Base-by-base conservation (phyloP, 2,888 invertebrate genomes). In the Sipunculus nudus region DNA sequence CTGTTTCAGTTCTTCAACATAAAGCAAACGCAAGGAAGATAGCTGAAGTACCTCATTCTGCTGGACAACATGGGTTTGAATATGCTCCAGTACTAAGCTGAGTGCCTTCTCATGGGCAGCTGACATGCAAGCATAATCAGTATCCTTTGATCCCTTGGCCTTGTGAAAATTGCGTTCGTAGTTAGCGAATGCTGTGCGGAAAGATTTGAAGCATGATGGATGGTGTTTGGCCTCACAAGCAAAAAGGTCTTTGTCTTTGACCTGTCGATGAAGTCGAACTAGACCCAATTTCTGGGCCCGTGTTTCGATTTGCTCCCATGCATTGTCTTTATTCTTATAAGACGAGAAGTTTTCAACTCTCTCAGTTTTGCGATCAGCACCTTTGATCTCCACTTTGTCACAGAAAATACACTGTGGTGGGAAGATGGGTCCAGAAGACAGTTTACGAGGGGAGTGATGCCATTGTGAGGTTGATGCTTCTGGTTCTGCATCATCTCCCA, bases 221-320 rank as follows among this genome's bases (percentile, higher is more conserved):
- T 43, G 43, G 43, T 43, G 43, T 43, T 43, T 43, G 16, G 43
- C 43, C 19, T 43, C 43, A 19, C 10, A 13, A 43, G 43, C 43
- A 19, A 43, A 43, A 21, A 43, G 13, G 21, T 43, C 43, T 43
- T 43, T 16, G 43, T 43, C 19, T 43, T 43, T 10, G 8, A 43
- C 43, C 43, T 8, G 43, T 19, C 21, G 10, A 43, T 43, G 43
- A 43, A 43, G 43, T 19, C 19, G 43, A 10, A 16, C 16, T 19
- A 43, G 13, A 43, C 43, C 43, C 43, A 43, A 16, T 43, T 43
- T 43, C 21, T 43, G 16, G 8, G 43, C 43, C 13, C 43, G 43
- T 43, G 43, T 8, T 16, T 10, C 13, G 43, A 43, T 43, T 43
- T 43, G 43, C 43, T 43, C 16, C 38, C 38, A 35, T 35, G 10